These are phyloP conservation scores for Crenichthys baileyi DNA, from an alignment of 2,797 vertebrate species.

Conservation along the genomic window DNA sequence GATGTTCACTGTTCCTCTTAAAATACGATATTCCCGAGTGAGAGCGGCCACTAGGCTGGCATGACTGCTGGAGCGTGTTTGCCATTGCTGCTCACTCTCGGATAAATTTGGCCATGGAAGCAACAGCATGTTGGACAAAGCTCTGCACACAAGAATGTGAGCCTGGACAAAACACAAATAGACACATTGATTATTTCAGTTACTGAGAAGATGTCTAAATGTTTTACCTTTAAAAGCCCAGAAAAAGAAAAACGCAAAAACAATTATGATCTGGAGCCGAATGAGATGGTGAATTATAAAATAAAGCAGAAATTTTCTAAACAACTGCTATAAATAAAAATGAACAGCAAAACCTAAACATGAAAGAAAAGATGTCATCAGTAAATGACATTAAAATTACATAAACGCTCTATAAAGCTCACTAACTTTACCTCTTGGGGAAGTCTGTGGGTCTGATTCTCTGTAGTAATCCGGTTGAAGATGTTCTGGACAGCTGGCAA, in stretches of 20 bases:
- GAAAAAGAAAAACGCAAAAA: not conserved
- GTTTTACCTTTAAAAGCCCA: not conserved
- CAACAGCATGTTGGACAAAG: conserved; percentile 93
- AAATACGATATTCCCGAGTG: conserved; percentile 88
- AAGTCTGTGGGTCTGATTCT: conserved; percentile 87
- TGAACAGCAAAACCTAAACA: not conserved
- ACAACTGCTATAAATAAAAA: not conserved
- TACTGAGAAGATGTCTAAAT: not conserved
- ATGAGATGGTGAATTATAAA: not conserved
- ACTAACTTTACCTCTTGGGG: conserved; percentile 85
- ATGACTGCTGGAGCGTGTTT: conserved; percentile 91
- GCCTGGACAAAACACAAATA: conserved; percentile 77
- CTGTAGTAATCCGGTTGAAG: conserved; percentile 93
- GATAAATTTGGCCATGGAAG: conserved; percentile 94
- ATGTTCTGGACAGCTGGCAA: conserved; percentile 94
- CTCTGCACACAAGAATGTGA: conserved; percentile 92
- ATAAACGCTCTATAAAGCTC: not conserved
- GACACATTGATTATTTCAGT: not conserved
- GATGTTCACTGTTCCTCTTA: conserved; percentile 83
- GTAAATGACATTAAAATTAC: not conserved
- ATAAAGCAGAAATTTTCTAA: not conserved
- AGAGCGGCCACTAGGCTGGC: conserved; percentile 89
- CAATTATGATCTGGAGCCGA: not conserved
- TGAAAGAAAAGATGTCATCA: no score
- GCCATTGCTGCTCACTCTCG: conserved; percentile 96